A percentile compares a stretch with the other conserved stretches of the same genome.
phyloP scores from a whole-genome alignment of 2,113 vertebrate genomes.

The Cyprinodon tularosa region DNA sequence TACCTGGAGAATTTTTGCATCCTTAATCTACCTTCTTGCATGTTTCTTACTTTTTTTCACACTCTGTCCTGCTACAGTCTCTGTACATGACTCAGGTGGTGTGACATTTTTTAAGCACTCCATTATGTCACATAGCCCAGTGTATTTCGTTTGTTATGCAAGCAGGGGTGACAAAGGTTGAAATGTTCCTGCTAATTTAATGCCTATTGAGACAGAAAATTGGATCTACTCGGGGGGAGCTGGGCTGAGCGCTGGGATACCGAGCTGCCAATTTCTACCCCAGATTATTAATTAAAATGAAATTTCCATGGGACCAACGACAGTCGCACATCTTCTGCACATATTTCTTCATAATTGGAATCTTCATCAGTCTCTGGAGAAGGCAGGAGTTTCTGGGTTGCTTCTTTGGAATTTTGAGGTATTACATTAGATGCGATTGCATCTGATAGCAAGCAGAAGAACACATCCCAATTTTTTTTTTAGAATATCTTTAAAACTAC shows the following conservation, averaged over 20 bases:
- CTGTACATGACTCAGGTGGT: slow-evolving; percentile 12
- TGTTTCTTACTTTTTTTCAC: slow-evolving; percentile 15
- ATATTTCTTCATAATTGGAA: slow-evolving; percentile 78
- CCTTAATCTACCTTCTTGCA: slow-evolving; percentile 16
- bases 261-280: slow-evolving; percentile 69
- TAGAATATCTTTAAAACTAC: not conserved
- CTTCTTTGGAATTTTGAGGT: slow-evolving; percentile 28
- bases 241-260: slow-evolving; percentile 58
- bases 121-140: slow-evolving; percentile 70
- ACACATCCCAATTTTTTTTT: not conserved
- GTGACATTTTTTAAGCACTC: slow-evolving; percentile 67
- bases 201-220: slow-evolving; percentile 82
- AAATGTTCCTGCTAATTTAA: slow-evolving; percentile 82
- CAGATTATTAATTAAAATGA: slow-evolving; percentile 80
- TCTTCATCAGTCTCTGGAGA: slow-evolving; percentile 49
- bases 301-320: slow-evolving; percentile 68
- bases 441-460: not conserved
- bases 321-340: slow-evolving; percentile 61
- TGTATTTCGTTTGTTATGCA: slow-evolving; percentile 74
- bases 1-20: slow-evolving; percentile 14
- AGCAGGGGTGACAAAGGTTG: slow-evolving; percentile 66
- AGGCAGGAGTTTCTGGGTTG: slow-evolving; percentile 30
- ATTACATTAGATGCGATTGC: slow-evolving; percentile 45
- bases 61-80: not conserved
- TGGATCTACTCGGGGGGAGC: slow-evolving; percentile 76